Evolutionary conservation across 2,797 vertebrate species (phyloP).

Genomic region (Megalops cyprinoides): DNA sequence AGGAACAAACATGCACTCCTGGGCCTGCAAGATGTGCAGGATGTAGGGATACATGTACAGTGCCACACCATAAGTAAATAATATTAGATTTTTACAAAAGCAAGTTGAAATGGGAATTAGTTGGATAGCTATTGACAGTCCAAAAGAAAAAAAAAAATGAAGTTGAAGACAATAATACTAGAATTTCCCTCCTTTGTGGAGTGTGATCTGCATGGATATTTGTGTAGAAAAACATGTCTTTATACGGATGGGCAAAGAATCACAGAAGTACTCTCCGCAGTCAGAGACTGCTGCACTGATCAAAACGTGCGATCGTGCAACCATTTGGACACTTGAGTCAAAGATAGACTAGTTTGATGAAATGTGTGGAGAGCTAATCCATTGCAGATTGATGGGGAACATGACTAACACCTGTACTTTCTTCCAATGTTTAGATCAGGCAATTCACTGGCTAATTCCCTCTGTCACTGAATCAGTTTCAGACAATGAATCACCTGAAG

Average conservation of each 20-base stretch:
- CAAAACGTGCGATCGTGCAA: not conserved
- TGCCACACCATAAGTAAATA: too few relatives aligned
- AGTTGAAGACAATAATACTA: not conserved
- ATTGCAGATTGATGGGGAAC: not conserved
- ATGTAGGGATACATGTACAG: too few relatives aligned
- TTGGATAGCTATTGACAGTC: too few relatives aligned
- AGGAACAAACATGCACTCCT: too few relatives aligned
- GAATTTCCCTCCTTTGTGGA: not conserved
- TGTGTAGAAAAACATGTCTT: not conserved
- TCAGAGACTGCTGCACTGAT: constrained; percentile 5
- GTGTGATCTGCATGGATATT: not conserved
- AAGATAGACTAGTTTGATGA: not conserved
- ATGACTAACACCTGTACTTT: not conserved
- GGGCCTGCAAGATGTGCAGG: too few relatives aligned
- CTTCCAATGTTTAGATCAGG: not conserved
- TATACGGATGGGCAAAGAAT: not conserved
- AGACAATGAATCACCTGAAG: not conserved
- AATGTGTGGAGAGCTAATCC: not conserved
- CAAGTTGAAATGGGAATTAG: too few relatives aligned
- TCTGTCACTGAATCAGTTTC: not conserved
- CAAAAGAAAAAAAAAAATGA: too few relatives aligned
- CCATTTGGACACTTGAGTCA: not conserved
- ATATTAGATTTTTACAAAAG: too few relatives aligned
- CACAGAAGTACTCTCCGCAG: not conserved
- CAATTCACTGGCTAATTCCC: not conserved